These are phyloP conservation scores for Cecropterus lyciades DNA, from an alignment of 1,140 invertebrate genomes.

Conservation along the genomic window DNA sequence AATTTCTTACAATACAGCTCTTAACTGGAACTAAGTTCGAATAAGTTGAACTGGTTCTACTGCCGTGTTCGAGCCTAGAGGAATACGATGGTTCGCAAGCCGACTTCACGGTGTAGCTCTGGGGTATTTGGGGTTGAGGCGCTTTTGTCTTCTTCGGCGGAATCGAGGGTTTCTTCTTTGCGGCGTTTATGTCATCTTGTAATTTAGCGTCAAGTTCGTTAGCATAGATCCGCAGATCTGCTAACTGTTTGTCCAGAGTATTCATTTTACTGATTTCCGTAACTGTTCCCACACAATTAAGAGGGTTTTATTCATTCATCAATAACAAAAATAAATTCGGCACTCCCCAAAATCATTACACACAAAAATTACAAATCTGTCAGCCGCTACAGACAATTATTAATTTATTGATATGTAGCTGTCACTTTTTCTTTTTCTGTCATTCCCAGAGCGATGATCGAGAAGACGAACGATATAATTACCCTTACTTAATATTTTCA, in stretches of 20 bases:
- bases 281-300: not conserved
- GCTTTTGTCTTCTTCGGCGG: conserved; percentile 78
- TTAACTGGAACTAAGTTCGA: conserved; percentile 81
- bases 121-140: conserved; percentile 83
- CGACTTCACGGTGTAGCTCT: conserved; percentile 78
- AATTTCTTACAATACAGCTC: conserved; percentile 81
- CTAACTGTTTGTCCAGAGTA: conserved; percentile 85
- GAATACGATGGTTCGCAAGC: conserved; percentile 80
- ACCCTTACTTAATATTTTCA: too few relatives aligned
- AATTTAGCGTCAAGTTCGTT: conserved; percentile 82
- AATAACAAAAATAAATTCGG: conserved; percentile 19
- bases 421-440: too few relatives aligned
- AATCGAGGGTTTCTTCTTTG: conserved; percentile 75
- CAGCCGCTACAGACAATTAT: too few relatives aligned
- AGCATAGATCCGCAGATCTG: conserved; percentile 84
- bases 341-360: conserved; percentile 13
- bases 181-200: conserved; percentile 78
- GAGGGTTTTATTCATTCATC: conserved; percentile 11
- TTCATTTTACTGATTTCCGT: conserved; percentile 69
- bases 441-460: too few relatives aligned
- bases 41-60: conserved; percentile 73
- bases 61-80: conserved; percentile 73
- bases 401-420: too few relatives aligned
- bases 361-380: too few relatives aligned
- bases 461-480: too few relatives aligned